phyloP scores from a whole-genome alignment of 2,113 vertebrate genomes.

The Mesocricetus auratus region DNA sequence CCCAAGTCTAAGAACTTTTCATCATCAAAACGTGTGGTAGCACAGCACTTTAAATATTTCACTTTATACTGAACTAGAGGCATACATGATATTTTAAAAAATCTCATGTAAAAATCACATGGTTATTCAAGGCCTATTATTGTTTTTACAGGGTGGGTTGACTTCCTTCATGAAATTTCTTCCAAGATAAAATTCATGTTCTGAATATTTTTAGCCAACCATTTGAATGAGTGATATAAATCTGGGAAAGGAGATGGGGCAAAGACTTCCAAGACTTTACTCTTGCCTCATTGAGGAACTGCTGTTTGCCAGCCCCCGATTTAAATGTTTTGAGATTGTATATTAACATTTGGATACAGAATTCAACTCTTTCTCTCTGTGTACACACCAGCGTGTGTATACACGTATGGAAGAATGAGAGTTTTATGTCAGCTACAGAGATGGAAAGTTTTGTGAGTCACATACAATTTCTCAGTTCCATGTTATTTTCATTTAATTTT shows the following conservation, averaged over 20 bases:
- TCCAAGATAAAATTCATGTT: not conserved
- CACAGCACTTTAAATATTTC: not conserved
- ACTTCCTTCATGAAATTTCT: constrained; percentile 20
- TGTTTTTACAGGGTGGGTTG: constrained; percentile 2
- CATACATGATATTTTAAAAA: not conserved
- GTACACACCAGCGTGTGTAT: not conserved
- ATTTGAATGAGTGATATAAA: constrained; percentile 20
- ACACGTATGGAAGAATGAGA: not conserved
- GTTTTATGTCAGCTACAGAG: not conserved
- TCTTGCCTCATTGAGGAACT: not conserved
- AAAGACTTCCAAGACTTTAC: constrained; percentile 31
- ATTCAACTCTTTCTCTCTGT: not conserved
- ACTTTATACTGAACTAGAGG: not conserved
- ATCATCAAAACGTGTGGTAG: not conserved
- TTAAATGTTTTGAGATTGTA: not conserved
- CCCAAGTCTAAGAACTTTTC: not conserved
- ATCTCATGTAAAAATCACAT: not conserved
- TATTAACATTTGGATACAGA: constrained; percentile 1
- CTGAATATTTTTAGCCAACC: constrained; percentile 30
- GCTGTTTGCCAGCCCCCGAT: not conserved
- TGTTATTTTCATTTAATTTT: not conserved
- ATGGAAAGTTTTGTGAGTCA: not conserved
- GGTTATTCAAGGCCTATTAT: not conserved
- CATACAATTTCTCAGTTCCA: not conserved
- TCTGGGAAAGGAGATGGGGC: not conserved